Percentiles rank a stretch among this genome's conserved stretches.
phyloP scores from a whole-genome alignment of 1,140 invertebrate species.

The Chironomus tepperi region DNA sequence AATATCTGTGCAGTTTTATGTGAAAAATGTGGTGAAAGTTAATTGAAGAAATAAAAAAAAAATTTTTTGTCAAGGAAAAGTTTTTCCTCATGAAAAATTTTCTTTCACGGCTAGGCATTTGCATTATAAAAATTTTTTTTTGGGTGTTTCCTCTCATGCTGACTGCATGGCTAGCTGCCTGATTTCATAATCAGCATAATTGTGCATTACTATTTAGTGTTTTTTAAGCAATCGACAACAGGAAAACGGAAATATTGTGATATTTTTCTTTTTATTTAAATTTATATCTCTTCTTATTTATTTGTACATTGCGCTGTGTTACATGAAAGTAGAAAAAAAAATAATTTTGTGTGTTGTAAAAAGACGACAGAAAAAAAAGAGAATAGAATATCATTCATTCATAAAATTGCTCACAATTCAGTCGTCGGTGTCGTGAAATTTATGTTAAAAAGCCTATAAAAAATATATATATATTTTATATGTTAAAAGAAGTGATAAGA shows the following conservation, averaged over 20 bases:
- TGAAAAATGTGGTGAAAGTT: slow-evolving; percentile 21
- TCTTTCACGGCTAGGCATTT: neutral
- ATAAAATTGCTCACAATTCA: neutral
- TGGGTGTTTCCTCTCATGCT: neutral
- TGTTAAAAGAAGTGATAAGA: slow-evolving; percentile 13
- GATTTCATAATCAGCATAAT: neutral
- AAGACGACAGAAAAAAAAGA: neutral
- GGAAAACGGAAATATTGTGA: slow-evolving; percentile 3
- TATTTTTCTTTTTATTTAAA: slow-evolving; percentile 9
- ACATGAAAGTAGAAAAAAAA: neutral
- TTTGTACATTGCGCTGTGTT: neutral
- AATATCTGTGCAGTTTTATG: neutral
- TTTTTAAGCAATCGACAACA: neutral
- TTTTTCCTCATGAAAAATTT: slow-evolving; percentile 17
- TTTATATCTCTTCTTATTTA: neutral
- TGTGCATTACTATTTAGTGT: neutral
- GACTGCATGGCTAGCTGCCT: neutral
- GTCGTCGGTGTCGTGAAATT: neutral
- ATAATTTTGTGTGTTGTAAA: neutral
- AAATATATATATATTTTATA: too few relatives aligned
- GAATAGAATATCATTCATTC: slow-evolving; percentile 8
- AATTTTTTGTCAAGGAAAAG: neutral
- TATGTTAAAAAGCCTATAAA: too few relatives aligned
- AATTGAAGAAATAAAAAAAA: neutral
- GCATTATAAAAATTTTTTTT: neutral